Evolutionary conservation across 2,888 invertebrate species (phyloP), one percentile per base, ranked within the genome.

Genomic region (Microctonus hyperodae): DNA sequence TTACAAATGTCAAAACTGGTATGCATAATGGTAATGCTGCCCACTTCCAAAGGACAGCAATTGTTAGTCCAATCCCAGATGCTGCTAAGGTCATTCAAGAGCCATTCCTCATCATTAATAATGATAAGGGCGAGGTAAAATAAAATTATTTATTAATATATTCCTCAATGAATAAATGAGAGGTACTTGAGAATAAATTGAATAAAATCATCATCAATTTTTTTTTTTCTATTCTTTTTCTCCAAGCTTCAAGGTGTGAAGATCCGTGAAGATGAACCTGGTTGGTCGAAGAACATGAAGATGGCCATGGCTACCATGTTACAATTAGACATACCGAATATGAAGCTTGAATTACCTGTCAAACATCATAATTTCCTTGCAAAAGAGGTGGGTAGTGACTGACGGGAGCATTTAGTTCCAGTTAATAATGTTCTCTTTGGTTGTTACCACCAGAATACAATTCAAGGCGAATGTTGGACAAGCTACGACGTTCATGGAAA

Each of bases 361-460:
- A 73, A 71, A 56, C 70, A 78, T 2, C 79, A 78, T 16, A 76
- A 76, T 50, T 84, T 83, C 72, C 50, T 75, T 5, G 72, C 75
- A 4, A 69, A 74, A 16, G 84, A 86, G 81, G 82, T 84, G 79
- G 83, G 83, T 84, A 83, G 83, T 82, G 77, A 81, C 82, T 79
- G 78, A 81, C 77, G 83, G 79, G 83, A 81, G 81, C 82, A 75
- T 73, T 69, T 75, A 69, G 70, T 70, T 69, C 60, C 69, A 68
- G 64, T 44, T 64, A 69, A 33, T 71, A 81, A 80, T 81, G 83
- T 84, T 83, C 83, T 83, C 84, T 83, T 83, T 83, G 83, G 83
- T 83, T 83, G 83, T 84, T 83, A 84, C 83, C 83, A 82, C 82
- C 81, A 84, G 84, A 76, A 79, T 55, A 82, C 81, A 57, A 78